A percentile compares a stretch with the other conserved stretches of the same genome.
These are phyloP conservation scores for Grantiella picta DNA, from an alignment of 2,113 vertebrate genomes.

Conservation along the genomic window DNA sequence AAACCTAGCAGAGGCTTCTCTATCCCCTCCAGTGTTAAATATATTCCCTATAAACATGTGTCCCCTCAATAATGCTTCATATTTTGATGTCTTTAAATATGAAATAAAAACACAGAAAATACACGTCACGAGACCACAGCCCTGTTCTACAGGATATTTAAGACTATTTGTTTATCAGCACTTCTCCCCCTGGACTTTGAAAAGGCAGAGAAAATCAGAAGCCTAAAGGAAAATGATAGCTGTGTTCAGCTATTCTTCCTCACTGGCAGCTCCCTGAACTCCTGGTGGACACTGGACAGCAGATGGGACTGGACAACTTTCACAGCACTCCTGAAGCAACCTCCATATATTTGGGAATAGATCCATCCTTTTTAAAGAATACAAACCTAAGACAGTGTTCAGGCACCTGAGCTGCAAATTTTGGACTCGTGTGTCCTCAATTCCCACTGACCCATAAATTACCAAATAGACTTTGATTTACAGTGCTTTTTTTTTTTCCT, in stretches of 20 bases:
- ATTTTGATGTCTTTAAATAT: background rate
- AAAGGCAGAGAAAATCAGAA: background rate
- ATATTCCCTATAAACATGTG: background rate
- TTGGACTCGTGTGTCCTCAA: background rate
- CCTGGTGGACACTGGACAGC: background rate
- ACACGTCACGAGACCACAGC: background rate
- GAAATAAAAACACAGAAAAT: background rate
- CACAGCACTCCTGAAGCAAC: background rate
- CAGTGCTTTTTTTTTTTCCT: accelerated
- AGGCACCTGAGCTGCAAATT: background rate
- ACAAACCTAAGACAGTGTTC: background rate
- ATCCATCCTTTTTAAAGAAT: background rate
- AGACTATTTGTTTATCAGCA: background rate
- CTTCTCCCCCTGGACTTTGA: background rate
- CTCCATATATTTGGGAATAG: background rate
- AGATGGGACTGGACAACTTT: background rate
- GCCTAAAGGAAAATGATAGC: background rate
- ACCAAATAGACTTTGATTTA: background rate
- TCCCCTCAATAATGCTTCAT: background rate
- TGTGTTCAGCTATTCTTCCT: background rate
- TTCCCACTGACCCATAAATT: background rate
- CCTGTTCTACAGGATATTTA: background rate
- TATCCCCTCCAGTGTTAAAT: background rate
- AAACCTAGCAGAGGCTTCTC: background rate
- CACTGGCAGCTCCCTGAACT: background rate